phyloP scores from a whole-genome alignment of 30 jellyfish, hydroid and myxozoan genomes.

The Rhopilema esculentum region DNA sequence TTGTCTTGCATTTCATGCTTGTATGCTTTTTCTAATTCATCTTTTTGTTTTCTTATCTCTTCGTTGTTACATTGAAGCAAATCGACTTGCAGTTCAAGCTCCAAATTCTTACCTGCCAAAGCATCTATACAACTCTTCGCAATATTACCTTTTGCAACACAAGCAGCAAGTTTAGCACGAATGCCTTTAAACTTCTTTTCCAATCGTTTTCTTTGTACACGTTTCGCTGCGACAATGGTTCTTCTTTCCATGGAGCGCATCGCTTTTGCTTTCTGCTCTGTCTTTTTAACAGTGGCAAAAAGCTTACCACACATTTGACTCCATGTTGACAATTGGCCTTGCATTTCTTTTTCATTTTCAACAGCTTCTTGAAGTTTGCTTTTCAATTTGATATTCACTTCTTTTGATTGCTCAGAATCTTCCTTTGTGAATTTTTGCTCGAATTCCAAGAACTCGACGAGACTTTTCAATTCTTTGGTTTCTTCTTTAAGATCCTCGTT shows the following conservation, averaged over 20 bases:
- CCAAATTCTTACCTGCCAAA: not conserved
- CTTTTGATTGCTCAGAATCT: not conserved
- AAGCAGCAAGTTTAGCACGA: not conserved
- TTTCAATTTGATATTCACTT: not conserved
- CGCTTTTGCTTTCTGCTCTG: not conserved
- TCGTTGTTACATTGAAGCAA: not conserved
- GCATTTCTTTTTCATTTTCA: not conserved
- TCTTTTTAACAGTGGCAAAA: not conserved
- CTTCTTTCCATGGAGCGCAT: not conserved
- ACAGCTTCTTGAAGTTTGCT: not conserved
- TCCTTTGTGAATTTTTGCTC: conserved; percentile 9
- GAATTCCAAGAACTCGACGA: conserved; percentile 12
- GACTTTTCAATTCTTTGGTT: conserved; percentile 7
- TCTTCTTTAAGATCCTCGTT: not conserved
- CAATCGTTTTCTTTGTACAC: not conserved
- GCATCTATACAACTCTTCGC: not conserved
- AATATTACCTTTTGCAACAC: not conserved
- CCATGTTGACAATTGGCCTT: not conserved
- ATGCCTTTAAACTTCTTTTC: not conserved
- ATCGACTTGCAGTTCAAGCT: not conserved
- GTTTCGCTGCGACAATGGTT: not conserved
- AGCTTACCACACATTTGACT: not conserved
- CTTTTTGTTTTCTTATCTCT: not conserved
- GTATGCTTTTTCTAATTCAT: not conserved
- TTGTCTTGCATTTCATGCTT: not conserved